phyloP scores from a whole-genome alignment of 2,113 vertebrate species.

The Tapirus terrestris region DNA sequence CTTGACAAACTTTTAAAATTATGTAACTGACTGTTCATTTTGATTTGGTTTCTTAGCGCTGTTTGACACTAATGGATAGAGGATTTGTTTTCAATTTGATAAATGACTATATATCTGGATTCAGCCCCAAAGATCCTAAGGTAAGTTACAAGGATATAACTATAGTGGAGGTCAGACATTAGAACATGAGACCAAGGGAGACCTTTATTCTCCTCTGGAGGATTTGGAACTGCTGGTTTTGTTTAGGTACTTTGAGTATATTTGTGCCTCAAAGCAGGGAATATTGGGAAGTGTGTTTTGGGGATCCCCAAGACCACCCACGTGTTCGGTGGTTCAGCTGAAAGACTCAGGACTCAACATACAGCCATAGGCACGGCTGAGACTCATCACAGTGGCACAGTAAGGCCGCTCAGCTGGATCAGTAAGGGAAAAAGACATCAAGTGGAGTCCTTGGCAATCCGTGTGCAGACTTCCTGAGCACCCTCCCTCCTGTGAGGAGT shows the following conservation, averaged over 20 bases:
- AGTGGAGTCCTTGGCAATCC: neutral
- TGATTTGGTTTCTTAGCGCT: conserved; percentile 88
- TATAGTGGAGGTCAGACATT: neutral
- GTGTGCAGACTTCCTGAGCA: accelerated
- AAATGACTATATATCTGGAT: conserved; percentile 97
- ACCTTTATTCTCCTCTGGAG: neutral
- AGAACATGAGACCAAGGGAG: neutral
- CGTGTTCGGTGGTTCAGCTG: neutral
- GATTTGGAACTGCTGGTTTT: conserved; percentile 32
- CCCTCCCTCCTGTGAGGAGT: neutral
- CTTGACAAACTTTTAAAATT: neutral
- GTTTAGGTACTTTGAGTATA: conserved; percentile 19
- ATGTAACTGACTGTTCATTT: conserved; percentile 1
- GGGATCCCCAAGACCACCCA: neutral
- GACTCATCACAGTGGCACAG: neutral
- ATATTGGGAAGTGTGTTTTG: neutral
- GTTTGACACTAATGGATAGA: conserved; percentile 97
- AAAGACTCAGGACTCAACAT: neutral
- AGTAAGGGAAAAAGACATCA: neutral
- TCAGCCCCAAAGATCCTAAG: conserved; percentile 96
- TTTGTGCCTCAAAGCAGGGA: neutral
- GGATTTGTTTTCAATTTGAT: conserved; percentile 96
- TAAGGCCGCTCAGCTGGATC: neutral
- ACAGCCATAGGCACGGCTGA: neutral
- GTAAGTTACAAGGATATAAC: conserved; percentile 81